Percentiles rank a stretch among this genome's conserved stretches.
phyloP scores from a whole-genome alignment of 2,797 vertebrate genomes.

The Cirrhinus mrigala region DNA sequence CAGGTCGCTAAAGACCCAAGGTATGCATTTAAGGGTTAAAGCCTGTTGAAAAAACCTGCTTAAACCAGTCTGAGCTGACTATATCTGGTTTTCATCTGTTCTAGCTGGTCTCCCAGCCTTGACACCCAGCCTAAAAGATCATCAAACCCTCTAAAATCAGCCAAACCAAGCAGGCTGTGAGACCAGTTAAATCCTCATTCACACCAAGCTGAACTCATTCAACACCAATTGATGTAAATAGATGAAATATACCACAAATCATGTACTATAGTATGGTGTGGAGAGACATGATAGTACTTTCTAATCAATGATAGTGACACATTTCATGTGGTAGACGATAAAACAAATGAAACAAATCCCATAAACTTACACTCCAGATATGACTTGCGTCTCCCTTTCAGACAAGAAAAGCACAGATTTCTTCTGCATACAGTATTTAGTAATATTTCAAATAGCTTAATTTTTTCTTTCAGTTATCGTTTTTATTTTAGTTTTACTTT shows the following conservation, averaged over 20 bases:
- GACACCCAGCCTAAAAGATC: background rate
- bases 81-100: background rate
- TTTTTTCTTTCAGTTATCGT: background rate
- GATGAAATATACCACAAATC: background rate
- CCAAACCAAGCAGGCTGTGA: background rate
- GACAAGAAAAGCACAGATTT: too few relatives aligned
- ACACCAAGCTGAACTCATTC: background rate
- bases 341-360: background rate
- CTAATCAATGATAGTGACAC: background rate
- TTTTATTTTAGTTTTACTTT: background rate
- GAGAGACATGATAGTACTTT: background rate
- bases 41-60: background rate
- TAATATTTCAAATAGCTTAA: background rate
- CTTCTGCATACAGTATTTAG: background rate
- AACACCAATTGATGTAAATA: background rate
- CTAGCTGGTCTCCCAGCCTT: background rate
- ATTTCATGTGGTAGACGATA: background rate
- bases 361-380: background rate
- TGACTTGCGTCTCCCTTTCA: background rate
- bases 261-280: background rate
- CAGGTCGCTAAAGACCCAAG: too few relatives aligned
- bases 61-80: background rate
- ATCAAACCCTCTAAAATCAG: background rate
- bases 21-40: too few relatives aligned
- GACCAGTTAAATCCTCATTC: background rate